Evolutionary conservation across 2,888 invertebrate species (phyloP).

Genomic region (Mesorhabditis spiculigera): DNA sequence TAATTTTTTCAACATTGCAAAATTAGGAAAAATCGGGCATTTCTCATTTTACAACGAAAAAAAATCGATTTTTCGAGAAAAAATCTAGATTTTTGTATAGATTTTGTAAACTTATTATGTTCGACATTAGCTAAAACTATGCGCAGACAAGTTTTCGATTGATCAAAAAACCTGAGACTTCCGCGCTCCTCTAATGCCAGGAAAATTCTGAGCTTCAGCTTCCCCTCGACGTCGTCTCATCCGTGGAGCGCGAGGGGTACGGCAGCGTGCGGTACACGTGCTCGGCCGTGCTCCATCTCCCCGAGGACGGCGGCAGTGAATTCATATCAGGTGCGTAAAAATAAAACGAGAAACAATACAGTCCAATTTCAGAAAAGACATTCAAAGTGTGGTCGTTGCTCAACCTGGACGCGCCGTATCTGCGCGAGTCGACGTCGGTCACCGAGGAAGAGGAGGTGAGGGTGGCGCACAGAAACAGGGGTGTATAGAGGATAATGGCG

Average conservation of each 20-base stretch:
- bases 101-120: no score
- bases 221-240: slow-evolving; percentile 47
- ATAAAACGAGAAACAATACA: not conserved
- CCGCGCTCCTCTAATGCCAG: no score
- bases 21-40: not conserved
- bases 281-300: slow-evolving; percentile 51
- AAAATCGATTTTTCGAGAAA: no score
- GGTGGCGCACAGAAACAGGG: not conserved
- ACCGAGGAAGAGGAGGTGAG: slow-evolving; percentile 43
- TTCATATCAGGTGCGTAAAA: slow-evolving; percentile 44
- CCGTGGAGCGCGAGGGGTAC: slow-evolving; percentile 42
- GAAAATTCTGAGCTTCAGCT: slow-evolving; percentile 17
- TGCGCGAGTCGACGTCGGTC: slow-evolving; percentile 36
- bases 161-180: no score
- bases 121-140: no score
- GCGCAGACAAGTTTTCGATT: no score
- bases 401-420: slow-evolving; percentile 54
- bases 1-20: not conserved
- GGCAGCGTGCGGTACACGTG: slow-evolving; percentile 50
- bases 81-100: no score
- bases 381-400: slow-evolving; percentile 46
- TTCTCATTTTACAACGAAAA: not conserved
- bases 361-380: slow-evolving; percentile 35
- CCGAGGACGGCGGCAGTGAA: slow-evolving; percentile 54
- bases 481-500: not conserved